Conservation (phyloP, 2,113 vertebrate genomes). For the Poeciliopsis occidentalis region DNA sequence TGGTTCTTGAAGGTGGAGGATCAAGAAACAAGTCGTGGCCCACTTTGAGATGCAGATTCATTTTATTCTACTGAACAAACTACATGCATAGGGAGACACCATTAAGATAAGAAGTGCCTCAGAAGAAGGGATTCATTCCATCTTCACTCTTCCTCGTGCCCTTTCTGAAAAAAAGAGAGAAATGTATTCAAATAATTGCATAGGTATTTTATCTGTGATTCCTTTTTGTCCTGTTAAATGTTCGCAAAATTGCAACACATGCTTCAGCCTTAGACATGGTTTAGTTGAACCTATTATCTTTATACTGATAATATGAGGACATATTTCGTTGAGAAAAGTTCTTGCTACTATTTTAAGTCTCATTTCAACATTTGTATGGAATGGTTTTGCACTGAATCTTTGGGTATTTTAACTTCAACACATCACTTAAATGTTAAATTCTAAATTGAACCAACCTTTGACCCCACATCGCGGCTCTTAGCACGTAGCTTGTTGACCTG, state of each 20-base stretch:
- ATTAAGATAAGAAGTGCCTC: conserved; percentile 35
- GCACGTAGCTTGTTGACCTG: conserved; percentile 80
- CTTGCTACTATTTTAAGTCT: no score
- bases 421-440: background rate
- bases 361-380: background rate
- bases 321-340: background rate
- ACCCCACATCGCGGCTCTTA: conserved; percentile 74
- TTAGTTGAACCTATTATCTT: background rate
- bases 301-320: background rate
- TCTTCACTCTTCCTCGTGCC: conserved; percentile 73
- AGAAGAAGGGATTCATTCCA: conserved; percentile 8
- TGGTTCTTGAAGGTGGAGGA: background rate
- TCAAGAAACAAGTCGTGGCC: conserved; percentile 3
- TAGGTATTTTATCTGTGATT: background rate
- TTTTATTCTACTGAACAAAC: conserved; percentile 65
- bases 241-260: background rate
- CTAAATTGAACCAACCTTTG: conserved; percentile 63
- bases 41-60: conserved; percentile 43
- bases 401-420: background rate
- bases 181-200: background rate
- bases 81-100: conserved; percentile 64
- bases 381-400: background rate
- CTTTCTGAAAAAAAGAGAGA: conserved; percentile 69
- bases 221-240: background rate
- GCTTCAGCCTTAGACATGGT: background rate